These are phyloP conservation scores for Sturnus vulgaris DNA, from an alignment of 2,113 vertebrate species.

Conservation along the genomic window DNA sequence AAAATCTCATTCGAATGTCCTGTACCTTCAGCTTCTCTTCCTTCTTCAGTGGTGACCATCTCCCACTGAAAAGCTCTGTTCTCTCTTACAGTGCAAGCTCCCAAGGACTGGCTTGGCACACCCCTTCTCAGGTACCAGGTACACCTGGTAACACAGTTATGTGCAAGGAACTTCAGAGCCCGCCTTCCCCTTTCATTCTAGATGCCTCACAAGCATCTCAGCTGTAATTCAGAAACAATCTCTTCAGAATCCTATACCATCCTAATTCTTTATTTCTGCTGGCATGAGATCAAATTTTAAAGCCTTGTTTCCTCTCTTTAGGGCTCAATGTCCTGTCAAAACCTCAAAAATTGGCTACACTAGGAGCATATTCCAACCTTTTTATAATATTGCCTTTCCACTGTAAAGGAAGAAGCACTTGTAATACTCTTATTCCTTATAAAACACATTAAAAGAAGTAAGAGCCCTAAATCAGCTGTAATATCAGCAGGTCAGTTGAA, in stretches of 20 bases:
- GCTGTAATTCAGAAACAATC: neutral
- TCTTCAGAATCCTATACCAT: neutral
- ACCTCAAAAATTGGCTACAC: neutral
- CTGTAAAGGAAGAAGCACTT: neutral
- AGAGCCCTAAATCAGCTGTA: neutral
- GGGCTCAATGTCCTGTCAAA: neutral
- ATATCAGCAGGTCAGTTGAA: neutral
- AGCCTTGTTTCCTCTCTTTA: neutral
- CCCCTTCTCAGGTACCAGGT: neutral
- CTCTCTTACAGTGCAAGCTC: neutral
- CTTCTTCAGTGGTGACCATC: neutral
- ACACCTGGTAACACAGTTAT: neutral
- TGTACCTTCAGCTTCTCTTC: neutral
- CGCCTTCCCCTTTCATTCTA: neutral
- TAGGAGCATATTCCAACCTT: neutral
- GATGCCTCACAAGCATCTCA: neutral
- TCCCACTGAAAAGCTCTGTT: neutral
- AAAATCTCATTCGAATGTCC: neutral
- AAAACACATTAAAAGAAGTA: neutral
- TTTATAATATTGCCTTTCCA: neutral
- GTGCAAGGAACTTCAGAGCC: neutral
- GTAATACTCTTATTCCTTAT: neutral
- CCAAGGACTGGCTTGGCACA: neutral
- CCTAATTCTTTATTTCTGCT: neutral
- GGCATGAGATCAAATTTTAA: neutral